Conservation (phyloP, 2,888 invertebrate genomes). For the Meliscaeva auricollis region DNA sequence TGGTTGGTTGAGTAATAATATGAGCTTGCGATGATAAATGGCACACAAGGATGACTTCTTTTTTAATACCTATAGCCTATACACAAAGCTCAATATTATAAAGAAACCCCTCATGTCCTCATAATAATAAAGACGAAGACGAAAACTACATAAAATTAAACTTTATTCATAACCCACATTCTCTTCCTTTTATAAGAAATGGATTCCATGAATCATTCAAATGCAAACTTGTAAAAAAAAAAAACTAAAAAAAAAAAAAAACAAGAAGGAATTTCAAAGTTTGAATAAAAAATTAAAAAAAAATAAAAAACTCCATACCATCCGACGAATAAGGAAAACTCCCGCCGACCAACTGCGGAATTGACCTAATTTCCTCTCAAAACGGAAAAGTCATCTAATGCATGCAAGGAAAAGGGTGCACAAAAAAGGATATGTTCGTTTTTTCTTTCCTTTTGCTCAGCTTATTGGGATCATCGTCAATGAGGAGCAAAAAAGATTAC, state of each 20-base stretch:
- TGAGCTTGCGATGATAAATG: constrained; percentile 52
- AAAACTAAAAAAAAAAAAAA: constrained; percentile 2
- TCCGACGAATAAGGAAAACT: constrained; percentile 15
- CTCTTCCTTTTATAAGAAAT: constrained; percentile 10
- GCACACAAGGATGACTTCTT: constrained; percentile 40
- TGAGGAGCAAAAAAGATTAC: constrained; percentile 17
- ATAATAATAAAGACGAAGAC: constrained; percentile 23
- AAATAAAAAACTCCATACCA: not conserved
- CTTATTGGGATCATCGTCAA: constrained; percentile 33
- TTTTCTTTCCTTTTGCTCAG: constrained; percentile 3
- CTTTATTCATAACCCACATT: constrained; percentile 56
- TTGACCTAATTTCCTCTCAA: constrained; percentile 64
- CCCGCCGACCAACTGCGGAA: constrained; percentile 57
- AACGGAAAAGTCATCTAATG: constrained; percentile 65
- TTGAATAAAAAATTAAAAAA: constrained; percentile 9
- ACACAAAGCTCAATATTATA: not conserved
- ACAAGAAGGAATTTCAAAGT: constrained; percentile 6
- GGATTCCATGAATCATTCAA: constrained; percentile 58
- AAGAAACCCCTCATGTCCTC: constrained; percentile 15
- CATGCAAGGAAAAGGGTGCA: constrained; percentile 50
- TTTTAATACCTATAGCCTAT: constrained; percentile 7
- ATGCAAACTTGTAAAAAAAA: constrained; percentile 38
- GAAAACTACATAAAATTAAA: constrained; percentile 64
- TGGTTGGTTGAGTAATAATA: constrained; percentile 40
- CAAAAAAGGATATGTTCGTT: constrained; percentile 8